Evolutionary conservation across 2,113 vertebrate species (phyloP).

Genomic region (Pithys albifrons): DNA sequence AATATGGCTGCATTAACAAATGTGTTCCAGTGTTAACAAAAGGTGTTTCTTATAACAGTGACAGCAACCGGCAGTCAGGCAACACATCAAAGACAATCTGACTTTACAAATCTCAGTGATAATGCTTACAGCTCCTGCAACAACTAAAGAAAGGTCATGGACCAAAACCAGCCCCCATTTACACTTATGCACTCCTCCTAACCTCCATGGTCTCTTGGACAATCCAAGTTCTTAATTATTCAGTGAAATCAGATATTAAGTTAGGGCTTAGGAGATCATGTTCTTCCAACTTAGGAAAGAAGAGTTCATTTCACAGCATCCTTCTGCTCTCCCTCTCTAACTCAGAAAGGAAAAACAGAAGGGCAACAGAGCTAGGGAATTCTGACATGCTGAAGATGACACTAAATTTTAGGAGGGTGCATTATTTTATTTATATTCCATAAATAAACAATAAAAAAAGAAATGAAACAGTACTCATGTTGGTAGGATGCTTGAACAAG

Average conservation of each 20-base stretch:
- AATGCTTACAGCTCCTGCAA: not conserved
- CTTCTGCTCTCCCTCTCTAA: not conserved
- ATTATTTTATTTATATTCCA: not conserved
- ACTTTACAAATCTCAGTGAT: not conserved
- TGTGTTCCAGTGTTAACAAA: not conserved
- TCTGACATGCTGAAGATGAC: not conserved
- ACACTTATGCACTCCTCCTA: not conserved
- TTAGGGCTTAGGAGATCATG: not conserved
- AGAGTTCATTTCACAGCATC: not conserved
- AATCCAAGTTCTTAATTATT: not conserved
- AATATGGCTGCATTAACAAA: not conserved
- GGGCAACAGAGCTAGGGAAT: not conserved
- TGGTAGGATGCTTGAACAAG: slow-evolving; percentile 89
- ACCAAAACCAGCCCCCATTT: not conserved
- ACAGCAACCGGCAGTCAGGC: not conserved
- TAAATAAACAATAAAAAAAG: not conserved
- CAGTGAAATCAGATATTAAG: slow-evolving; percentile 6
- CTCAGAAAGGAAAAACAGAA: slow-evolving; percentile 12
- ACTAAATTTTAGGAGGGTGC: not conserved
- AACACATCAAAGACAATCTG: not conserved
- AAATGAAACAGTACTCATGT: slow-evolving; percentile 84
- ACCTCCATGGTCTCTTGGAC: not conserved
- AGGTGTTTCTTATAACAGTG: not conserved
- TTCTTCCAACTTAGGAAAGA: not conserved
- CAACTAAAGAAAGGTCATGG: not conserved